phyloP scores from a whole-genome alignment of 2,113 vertebrate species.

The Colossoma macropomum region DNA sequence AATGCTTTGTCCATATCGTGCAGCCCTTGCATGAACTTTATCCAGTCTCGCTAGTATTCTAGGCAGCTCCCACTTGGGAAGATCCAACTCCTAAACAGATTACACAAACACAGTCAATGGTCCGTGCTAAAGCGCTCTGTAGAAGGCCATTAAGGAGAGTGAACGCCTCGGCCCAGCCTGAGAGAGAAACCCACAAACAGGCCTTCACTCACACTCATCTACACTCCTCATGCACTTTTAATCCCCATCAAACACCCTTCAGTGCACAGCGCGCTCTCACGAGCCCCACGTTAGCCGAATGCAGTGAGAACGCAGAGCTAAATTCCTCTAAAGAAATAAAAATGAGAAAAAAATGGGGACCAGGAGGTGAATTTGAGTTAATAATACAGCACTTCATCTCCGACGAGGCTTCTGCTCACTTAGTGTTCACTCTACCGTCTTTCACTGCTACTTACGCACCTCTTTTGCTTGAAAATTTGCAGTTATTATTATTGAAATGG shows the following conservation, averaged over 20 bases:
- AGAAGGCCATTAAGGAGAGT: background rate
- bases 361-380: too few species aligned
- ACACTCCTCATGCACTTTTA: background rate
- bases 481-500: background rate
- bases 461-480: too few species aligned
- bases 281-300: too few species aligned
- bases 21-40: background rate
- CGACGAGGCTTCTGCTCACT: background rate
- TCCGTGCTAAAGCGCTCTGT: background rate
- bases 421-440: background rate
- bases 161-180: background rate
- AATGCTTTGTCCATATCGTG: too few species aligned
- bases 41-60: background rate
- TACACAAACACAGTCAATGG: background rate
- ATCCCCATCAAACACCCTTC: background rate
- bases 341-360: too few species aligned
- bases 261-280: background rate
- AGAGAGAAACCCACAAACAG: slow-evolving; percentile 3
- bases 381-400: background rate
- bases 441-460: background rate
- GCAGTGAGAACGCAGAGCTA: too few species aligned
- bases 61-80: background rate
- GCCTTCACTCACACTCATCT: background rate
- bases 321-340: background rate
- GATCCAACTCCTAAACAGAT: background rate